These are phyloP conservation scores for Neuroscelio doddi DNA, from an alignment of 2,888 invertebrate genomes.

Conservation along the genomic window DNA sequence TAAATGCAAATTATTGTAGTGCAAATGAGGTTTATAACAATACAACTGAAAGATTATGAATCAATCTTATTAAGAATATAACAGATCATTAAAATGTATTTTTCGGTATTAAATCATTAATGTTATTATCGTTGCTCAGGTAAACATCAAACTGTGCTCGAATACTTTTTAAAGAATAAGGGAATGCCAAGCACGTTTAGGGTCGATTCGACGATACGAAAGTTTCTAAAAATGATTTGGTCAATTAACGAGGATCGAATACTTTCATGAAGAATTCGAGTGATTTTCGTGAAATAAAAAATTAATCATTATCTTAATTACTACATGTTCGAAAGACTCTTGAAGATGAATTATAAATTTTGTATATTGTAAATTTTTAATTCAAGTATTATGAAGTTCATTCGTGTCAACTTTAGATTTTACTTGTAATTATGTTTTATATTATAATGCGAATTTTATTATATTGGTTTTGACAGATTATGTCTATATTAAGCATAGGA, in stretches of 20 bases:
- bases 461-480: no score
- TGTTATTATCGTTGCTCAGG: constrained; percentile 1
- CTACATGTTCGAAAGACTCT: no score
- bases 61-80: constrained; percentile 17
- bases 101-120: constrained; percentile 15
- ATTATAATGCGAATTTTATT: no score
- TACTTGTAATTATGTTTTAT: no score
- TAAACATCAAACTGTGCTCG: neutral
- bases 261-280: constrained; percentile 11
- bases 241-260: constrained; percentile 28
- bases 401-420: no score
- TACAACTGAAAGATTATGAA: constrained; percentile 21
- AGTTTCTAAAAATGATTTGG: constrained; percentile 15
- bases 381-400: no score
- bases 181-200: constrained; percentile 33
- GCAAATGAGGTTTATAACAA: constrained; percentile 23
- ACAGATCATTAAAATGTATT: constrained; percentile 26
- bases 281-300: constrained; percentile 2
- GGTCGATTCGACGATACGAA: constrained; percentile 22
- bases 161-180: constrained; percentile 16
- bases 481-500: no score
- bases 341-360: no score
- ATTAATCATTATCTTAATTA: no score
- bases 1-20: constrained; percentile 20
- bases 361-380: no score